Conservation (phyloP, 2,888 invertebrate genomes). For the Julus scanicus region DNA sequence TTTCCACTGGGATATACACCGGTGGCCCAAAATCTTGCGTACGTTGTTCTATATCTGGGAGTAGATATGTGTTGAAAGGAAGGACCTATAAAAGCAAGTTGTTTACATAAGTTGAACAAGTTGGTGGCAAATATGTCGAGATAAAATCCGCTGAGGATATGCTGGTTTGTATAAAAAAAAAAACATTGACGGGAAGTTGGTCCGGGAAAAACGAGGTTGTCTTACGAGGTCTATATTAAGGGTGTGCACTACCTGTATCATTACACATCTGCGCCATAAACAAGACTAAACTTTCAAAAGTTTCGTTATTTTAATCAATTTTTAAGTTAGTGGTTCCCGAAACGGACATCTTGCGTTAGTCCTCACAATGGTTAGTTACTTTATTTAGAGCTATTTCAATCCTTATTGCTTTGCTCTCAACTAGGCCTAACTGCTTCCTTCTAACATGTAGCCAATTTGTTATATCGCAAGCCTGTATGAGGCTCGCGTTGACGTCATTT, state of each 20-base stretch:
- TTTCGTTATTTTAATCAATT: neutral
- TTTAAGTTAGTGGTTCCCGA: neutral
- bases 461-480: neutral
- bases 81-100: neutral
- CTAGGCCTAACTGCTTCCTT: neutral
- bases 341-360: neutral
- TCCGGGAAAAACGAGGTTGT: constrained; percentile 3
- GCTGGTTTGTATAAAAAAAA: neutral
- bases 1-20: constrained; percentile 8
- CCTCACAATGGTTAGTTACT: neutral
- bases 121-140: neutral
- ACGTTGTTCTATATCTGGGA: neutral
- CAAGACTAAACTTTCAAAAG: neutral
- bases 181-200: constrained; percentile 7
- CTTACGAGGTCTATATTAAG: neutral
- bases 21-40: neutral
- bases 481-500: neutral
- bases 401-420: neutral
- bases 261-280: constrained; percentile 13
- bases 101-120: neutral
- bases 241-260: constrained; percentile 42
- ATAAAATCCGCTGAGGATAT: constrained; percentile 20
- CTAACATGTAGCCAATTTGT: constrained; percentile 20
- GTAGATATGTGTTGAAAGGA: neutral
- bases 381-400: constrained; percentile 2